phyloP scores from a whole-genome alignment of 2,888 invertebrate genomes.

The Tricholauxania praeusta region DNA sequence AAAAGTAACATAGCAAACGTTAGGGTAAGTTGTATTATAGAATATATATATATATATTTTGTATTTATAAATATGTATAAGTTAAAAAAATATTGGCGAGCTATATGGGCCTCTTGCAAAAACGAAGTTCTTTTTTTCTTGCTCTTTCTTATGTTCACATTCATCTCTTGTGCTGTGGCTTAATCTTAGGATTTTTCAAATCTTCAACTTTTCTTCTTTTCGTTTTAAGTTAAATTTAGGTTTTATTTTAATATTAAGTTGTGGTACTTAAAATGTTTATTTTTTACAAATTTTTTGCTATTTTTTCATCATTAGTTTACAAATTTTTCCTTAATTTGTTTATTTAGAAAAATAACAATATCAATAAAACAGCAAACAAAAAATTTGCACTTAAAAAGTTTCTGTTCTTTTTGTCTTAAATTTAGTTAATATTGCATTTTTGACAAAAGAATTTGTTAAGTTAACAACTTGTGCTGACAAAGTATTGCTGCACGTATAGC shows the following conservation, averaged over 20 bases:
- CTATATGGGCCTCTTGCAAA: slow-evolving; percentile 71
- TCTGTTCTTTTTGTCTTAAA: slow-evolving; percentile 49
- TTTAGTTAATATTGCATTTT: slow-evolving; percentile 40
- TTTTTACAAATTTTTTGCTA: slow-evolving; percentile 64
- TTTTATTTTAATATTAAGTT: slow-evolving; percentile 44
- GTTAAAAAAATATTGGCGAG: slow-evolving; percentile 66
- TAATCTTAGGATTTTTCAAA: slow-evolving; percentile 51
- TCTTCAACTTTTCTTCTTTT: slow-evolving; percentile 44
- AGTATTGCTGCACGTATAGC: slow-evolving; percentile 49
- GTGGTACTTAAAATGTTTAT: slow-evolving; percentile 49
- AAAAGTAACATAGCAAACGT: slow-evolving; percentile 4
- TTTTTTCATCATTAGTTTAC: slow-evolving; percentile 45
- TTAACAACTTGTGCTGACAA: slow-evolving; percentile 1
- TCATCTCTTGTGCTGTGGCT: slow-evolving; percentile 48
- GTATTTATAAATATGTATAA: slow-evolving; percentile 47
- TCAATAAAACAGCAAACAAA: slow-evolving; percentile 50
- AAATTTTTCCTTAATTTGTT: slow-evolving; percentile 48
- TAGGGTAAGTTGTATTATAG: slow-evolving; percentile 44
- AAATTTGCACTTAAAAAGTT: slow-evolving; percentile 47
- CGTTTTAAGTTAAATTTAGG: slow-evolving; percentile 44
- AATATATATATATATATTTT: slow-evolving; percentile 50
- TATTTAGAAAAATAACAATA: slow-evolving; percentile 46
- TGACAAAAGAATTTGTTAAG: slow-evolving; percentile 1
- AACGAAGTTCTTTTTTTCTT: slow-evolving; percentile 67
- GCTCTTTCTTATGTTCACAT: slow-evolving; percentile 44